Evolutionary conservation across 2,888 invertebrate genomes (phyloP), one percentile per base, ranked within the genome.

Genomic region (Temnothorax unifasciatus): DNA sequence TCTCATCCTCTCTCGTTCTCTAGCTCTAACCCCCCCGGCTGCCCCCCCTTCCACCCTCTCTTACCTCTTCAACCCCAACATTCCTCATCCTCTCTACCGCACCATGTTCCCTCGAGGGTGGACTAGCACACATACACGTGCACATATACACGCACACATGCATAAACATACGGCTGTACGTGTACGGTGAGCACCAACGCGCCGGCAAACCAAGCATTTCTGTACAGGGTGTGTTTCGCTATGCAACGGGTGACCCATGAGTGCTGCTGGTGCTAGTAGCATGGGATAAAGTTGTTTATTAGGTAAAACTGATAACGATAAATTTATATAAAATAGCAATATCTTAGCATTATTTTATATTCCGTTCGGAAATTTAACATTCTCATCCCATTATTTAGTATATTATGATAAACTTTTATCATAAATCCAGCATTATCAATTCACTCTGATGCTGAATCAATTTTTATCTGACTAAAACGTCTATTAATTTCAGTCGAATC

Each of bases 161-260:
- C 84, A 79, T 73, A 66, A 71, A 63, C 85, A 83, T 85, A 87
- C 88, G 89, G 87, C 82, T 84, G 84, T 83, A 87, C 88, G 85
- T 83, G 63, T 82, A 73, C 76, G 83, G 84, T 81, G 83, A 84
- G 82, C 82, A 87, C 88, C 87, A 89, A 90, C 92, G 92, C 92
- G 90, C 86, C 75, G 82, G 93, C 92, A 92, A 94, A 93, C 93
- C 93, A 92, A 94, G 93, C 94, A 93, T 94, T 94, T 94, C 94
- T 93, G 91, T 92, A 93, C 92, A 91, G 93, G 92, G 93, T 92
- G 92, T 94, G 93, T 93, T 93, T 94, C 93, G 90, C 91, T 88
- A 93, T 92, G 91, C 93, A 94, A 93, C 94, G 94, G 94, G 93
- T 94, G 93, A 90, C 87, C 75, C 84, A 59, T 38, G 71, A 71